phyloP scores from a whole-genome alignment of 2,888 invertebrate genomes.

The Sarcophaga rosellei region DNA sequence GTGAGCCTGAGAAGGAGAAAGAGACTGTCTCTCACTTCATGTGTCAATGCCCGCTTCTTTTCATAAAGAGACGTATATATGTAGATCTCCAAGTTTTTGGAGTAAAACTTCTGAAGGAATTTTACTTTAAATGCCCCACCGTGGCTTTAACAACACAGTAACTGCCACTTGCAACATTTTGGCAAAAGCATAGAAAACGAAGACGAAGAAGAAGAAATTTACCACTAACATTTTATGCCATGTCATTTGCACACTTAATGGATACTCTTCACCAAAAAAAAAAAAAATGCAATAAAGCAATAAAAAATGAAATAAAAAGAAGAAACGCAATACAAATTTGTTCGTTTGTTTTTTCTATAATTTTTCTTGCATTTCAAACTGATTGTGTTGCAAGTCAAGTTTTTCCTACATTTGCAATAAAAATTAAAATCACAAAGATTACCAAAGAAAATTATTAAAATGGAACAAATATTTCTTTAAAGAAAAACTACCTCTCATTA shows the following conservation, averaged over 20 bases:
- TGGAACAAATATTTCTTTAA: constrained; percentile 25
- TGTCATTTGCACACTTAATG: constrained; percentile 64
- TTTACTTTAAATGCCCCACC: constrained; percentile 13
- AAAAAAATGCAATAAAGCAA: neutral
- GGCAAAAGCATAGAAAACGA: constrained; percentile 1
- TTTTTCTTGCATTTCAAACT: too few species aligned
- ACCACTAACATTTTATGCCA: constrained; percentile 48
- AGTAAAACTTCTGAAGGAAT: neutral
- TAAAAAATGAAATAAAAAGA: too few species aligned
- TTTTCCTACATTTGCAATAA: too few species aligned
- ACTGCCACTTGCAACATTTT: constrained; percentile 40
- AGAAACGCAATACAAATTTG: neutral
- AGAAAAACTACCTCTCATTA: neutral
- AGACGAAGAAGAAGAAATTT: constrained; percentile 11
- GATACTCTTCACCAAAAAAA: constrained; percentile 33
- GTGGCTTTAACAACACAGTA: constrained; percentile 27
- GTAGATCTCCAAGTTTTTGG: too few species aligned
- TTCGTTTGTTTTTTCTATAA: neutral
- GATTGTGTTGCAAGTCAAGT: neutral
- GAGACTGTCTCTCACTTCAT: too few species aligned
- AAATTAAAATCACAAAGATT: neutral
- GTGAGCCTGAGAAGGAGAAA: too few species aligned
- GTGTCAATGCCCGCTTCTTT: too few species aligned
- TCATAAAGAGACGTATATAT: too few species aligned
- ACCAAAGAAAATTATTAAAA: neutral